Evolutionary conservation across 2,113 vertebrate genomes (phyloP), one percentile per base, ranked within the genome.

Genomic region (Phylloscopus whistleri): DNA sequence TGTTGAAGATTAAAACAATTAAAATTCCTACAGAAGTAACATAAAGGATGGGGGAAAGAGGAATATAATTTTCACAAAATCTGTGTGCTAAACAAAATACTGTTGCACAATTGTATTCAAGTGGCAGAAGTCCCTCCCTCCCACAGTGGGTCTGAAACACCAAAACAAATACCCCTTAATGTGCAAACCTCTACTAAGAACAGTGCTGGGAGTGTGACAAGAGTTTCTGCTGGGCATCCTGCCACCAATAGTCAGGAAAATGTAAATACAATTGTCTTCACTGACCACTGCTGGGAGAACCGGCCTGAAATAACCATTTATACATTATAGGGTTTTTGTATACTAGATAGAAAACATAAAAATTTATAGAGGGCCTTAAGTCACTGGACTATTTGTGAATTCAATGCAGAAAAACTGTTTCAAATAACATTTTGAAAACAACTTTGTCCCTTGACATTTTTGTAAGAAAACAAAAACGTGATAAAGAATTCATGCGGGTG

Each of bases 171-270:
- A 49, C 26, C n/a, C 73, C 64, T 81, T 67, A 77, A 90, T 21
- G 68, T 3, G 11, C 51, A 93, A 83, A 87, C 48, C 52, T 74
- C 73, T 48, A 33, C 70, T 62, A 13, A 7, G 44, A 89, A 60
- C 48, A 52, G 85, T 7, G 33, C 60, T 49, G 68, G 48, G 75
- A 92, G 43, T 2, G 9, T 18, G 56, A 64, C 60, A 70, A 43
- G 37, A 69, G 79, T 92, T 74, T 84, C 21, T 68, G 43, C 83
- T 53, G 68, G 95, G 94, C 94, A 82, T 84, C 62, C 83, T 84
- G 95, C 96, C 95, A 94, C 79, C 80, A 93, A 53, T 13, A 90
- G 60, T 60, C 66, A 90, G 80, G 69, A 90, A 84, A 94, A 96
- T 0, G 28, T 84, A 96, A 94, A 96, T 84, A 84, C 66, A 86